These are phyloP conservation scores for Lucilia sericata DNA, from an alignment of 1,140 invertebrate species.

Conservation along the genomic window DNA sequence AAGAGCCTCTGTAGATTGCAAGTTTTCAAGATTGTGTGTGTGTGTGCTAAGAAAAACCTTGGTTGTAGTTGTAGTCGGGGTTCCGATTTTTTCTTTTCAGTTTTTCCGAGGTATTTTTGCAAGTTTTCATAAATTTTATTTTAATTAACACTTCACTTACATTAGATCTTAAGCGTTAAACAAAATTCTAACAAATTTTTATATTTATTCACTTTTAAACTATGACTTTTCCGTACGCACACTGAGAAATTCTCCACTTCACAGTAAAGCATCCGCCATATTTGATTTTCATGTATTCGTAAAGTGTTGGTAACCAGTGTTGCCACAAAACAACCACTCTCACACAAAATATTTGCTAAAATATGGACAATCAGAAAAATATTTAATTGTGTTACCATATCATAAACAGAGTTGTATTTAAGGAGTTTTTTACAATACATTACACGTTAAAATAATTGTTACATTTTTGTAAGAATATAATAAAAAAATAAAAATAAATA, in stretches of 20 bases:
- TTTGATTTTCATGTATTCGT: constrained; percentile 35
- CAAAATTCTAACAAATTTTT: constrained; percentile 28
- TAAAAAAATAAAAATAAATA: too few relatives aligned
- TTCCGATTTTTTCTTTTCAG: constrained; percentile 30
- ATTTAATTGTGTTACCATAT: neutral
- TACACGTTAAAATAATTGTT: neutral
- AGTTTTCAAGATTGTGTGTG: constrained; percentile 19
- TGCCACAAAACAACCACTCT: neutral
- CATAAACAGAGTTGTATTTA: neutral
- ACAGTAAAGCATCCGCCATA: constrained; percentile 39
- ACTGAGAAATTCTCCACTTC: constrained; percentile 42
- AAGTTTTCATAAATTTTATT: neutral
- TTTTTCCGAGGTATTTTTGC: neutral
- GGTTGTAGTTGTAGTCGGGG: constrained; percentile 34
- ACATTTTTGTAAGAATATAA: too few relatives aligned
- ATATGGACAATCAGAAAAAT: constrained; percentile 8
- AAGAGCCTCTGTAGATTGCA: neutral
- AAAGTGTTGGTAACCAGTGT: neutral
- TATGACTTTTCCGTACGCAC: constrained; percentile 38
- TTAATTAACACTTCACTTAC: constrained; percentile 30
- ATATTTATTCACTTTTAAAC: constrained; percentile 41
- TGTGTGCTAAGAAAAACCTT: constrained; percentile 35
- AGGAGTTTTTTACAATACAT: too few relatives aligned
- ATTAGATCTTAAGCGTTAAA: constrained; percentile 27
- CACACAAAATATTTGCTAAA: neutral